Evolutionary conservation across 2,888 invertebrate genomes (phyloP).

Genomic region (Gisinianus flammeolus): DNA sequence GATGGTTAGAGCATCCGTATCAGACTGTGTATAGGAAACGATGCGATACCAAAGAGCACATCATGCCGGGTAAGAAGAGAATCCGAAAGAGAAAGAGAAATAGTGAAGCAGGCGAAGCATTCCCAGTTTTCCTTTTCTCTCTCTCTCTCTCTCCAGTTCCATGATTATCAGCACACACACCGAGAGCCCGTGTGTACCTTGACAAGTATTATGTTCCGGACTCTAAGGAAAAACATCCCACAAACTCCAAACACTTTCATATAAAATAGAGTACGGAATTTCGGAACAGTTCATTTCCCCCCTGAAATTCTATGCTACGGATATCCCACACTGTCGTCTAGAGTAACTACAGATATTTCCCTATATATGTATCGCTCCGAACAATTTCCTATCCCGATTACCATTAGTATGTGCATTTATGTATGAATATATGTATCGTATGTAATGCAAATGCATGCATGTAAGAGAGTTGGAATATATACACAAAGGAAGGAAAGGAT

Average conservation of each 20-base stretch:
- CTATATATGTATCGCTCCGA: too few relatives aligned
- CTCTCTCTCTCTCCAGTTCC: background rate
- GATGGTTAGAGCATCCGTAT: background rate
- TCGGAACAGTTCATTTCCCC: slow-evolving; percentile 19
- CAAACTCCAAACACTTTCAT: background rate
- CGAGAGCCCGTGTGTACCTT: slow-evolving; percentile 21
- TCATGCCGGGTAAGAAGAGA: slow-evolving; percentile 12
- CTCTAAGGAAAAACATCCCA: slow-evolving; percentile 35
- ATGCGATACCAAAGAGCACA: slow-evolving; percentile 4
- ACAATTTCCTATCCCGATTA: too few relatives aligned
- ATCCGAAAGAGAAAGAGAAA: background rate
- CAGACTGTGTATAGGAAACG: background rate
- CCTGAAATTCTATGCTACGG: background rate
- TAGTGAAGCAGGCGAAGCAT: slow-evolving; percentile 3
- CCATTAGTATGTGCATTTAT: too few relatives aligned
- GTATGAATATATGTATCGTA: too few relatives aligned
- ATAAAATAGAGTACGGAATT: slow-evolving; percentile 2
- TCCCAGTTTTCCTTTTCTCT: background rate
- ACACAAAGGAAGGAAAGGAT: slow-evolving; percentile 36
- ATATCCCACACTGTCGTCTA: too few relatives aligned
- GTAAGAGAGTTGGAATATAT: background rate
- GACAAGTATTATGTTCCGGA: slow-evolving; percentile 37
- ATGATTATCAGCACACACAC: slow-evolving; percentile 21
- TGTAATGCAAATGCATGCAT: too few relatives aligned
- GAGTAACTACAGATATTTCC: too few relatives aligned